phyloP scores from a whole-genome alignment of 2,797 vertebrate species.

The Eulemur mongoz region DNA sequence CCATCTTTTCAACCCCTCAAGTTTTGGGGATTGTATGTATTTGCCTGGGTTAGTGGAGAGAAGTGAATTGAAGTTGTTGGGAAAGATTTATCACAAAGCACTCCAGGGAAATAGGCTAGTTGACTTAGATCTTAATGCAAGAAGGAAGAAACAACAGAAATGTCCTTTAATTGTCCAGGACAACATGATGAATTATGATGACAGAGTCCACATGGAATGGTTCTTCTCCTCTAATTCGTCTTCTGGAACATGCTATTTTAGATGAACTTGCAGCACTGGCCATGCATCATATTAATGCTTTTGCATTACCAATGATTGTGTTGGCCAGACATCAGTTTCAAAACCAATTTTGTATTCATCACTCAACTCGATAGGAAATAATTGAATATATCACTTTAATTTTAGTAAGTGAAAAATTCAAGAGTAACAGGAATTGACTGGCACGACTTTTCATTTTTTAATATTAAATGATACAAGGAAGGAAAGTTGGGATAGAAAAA shows the following conservation, averaged over 20 bases:
- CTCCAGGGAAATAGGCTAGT: constrained; percentile 8
- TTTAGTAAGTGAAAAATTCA: constrained; percentile 46
- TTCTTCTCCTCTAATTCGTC: neutral
- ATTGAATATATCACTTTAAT: constrained; percentile 36
- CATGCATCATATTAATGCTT: constrained; percentile 45
- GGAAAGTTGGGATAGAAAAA: neutral
- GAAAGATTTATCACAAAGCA: constrained; percentile 38
- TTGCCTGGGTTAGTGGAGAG: neutral
- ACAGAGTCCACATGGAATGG: neutral
- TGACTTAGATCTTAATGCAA: constrained; percentile 26
- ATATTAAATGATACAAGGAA: neutral
- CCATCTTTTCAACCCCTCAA: neutral
- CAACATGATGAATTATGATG: constrained; percentile 43
- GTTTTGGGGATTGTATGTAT: neutral
- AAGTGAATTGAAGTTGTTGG: constrained; percentile 22
- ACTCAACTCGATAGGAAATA: constrained; percentile 42
- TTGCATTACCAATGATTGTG: constrained; percentile 40
- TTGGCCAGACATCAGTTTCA: constrained; percentile 35
- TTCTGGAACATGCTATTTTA: neutral
- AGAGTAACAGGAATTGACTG: neutral
- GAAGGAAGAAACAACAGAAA: constrained; percentile 29
- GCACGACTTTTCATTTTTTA: neutral
- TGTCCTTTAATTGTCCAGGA: constrained; percentile 43
- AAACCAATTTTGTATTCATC: constrained; percentile 56
- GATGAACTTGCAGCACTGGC: neutral